phyloP scores from a whole-genome alignment of 92 coral and sea anemone species.

The Desmophyllum pertusum region DNA sequence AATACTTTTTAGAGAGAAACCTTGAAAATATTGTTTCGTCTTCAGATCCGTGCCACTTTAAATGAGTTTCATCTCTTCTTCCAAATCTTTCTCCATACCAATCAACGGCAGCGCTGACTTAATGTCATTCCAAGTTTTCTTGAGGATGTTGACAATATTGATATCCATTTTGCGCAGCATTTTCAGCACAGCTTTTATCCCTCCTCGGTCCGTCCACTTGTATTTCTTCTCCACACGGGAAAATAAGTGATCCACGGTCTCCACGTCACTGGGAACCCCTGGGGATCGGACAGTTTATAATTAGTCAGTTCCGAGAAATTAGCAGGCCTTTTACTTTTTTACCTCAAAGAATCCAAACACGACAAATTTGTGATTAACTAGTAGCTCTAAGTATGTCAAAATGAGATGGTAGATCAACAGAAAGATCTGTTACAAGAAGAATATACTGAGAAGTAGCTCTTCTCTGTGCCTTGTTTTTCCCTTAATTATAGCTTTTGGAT shows the following conservation, averaged over 20 bases:
- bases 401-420: too few species aligned
- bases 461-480: too few species aligned
- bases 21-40: too few species aligned
- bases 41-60: background rate
- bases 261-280: conserved; percentile 9
- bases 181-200: conserved; percentile 25
- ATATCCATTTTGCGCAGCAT: conserved; percentile 49
- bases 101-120: conserved; percentile 52
- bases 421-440: too few species aligned
- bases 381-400: too few species aligned
- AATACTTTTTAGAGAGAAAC: too few species aligned
- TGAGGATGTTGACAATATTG: conserved; percentile 45
- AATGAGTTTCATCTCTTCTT: conserved; percentile 43
- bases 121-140: conserved; percentile 67
- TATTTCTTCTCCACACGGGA: conserved; percentile 24
- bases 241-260: conserved; percentile 53
- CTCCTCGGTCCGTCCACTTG: conserved; percentile 39
- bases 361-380: too few species aligned
- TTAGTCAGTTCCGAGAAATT: too few species aligned
- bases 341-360: too few species aligned
- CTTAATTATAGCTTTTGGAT: too few species aligned
- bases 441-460: too few species aligned
- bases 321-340: too few species aligned
- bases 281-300: background rate
- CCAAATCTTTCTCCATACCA: conserved; percentile 56